A percentile compares a stretch with the other conserved stretches of the same genome.
phyloP scores from a whole-genome alignment of 2,888 invertebrate genomes.

The Megaustenia siamemsis region DNA sequence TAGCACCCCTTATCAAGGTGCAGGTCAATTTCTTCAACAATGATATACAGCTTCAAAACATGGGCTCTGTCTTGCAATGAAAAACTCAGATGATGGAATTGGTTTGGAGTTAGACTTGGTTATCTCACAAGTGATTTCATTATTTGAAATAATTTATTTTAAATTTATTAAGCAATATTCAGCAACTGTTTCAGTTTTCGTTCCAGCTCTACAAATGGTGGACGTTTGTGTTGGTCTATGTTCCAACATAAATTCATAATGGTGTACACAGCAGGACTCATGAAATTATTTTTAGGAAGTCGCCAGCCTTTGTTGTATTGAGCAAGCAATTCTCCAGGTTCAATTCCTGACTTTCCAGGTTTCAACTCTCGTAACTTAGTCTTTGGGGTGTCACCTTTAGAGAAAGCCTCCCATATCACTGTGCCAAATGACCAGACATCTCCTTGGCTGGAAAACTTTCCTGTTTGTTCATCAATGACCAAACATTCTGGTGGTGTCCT shows the following conservation, averaged over 20 bases:
- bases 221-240: slow-evolving; percentile 6
- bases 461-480: background rate
- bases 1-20: too few relatives aligned
- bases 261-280: background rate
- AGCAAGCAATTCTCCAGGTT: background rate
- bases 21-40: too few relatives aligned
- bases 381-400: background rate
- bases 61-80: too few relatives aligned
- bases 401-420: slow-evolving; percentile 41
- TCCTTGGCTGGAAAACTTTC: slow-evolving; percentile 25
- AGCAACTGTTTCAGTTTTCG: background rate
- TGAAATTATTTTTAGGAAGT: background rate
- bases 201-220: slow-evolving; percentile 29
- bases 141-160: too few relatives aligned
- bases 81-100: too few relatives aligned
- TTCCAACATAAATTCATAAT: slow-evolving; percentile 40
- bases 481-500: slow-evolving; percentile 44
- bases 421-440: slow-evolving; percentile 50
- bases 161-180: background rate
- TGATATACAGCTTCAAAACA: too few relatives aligned
- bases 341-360: background rate
- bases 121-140: too few relatives aligned
- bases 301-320: slow-evolving; percentile 2
- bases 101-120: too few relatives aligned
- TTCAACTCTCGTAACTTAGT: background rate